Base-by-base conservation (phyloP, 2,888 invertebrate genomes). In the Campoletis raptor region DNA sequence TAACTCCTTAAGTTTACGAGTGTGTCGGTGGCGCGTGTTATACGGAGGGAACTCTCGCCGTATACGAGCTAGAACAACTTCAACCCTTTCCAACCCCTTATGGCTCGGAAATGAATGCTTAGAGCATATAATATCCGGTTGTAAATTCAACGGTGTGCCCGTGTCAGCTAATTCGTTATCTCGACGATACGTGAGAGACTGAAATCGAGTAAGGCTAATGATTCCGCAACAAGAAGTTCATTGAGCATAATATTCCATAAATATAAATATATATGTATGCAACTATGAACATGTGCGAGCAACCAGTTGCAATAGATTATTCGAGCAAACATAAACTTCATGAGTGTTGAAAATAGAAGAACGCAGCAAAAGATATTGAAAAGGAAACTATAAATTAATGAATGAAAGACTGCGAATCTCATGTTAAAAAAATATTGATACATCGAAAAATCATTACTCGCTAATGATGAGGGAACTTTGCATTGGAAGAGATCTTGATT, bases 1-100 rank as follows among this genome's bases (percentile, higher is more conserved):
- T 84, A 86, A 84, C 84, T 84, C 78, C 84, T 84, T 70, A 79
- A 84, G 78, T 86, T 86, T 86, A 86, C 86, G 86, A 86, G 81
- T 79, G 79, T 79, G 81, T 81, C 64, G 86, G 69, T 81, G 37
- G 86, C 69, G 81, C 84, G 84, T 79, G 81, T 81, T 86, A 81
- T 64, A 82, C 61, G 78, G 64, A 70, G 45, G 18, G 67, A 76
- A 69, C 81, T 81, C 81, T 67, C 66, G 42, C 76, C 81, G 78
- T 73, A 79, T 84, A 79, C 54, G 78, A 54, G 86, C 78, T 21
- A 69, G 73, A 61, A 67, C 67, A 74, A 69, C 74, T 69, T 76
- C 36, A 66, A 45, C 81, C 81, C 76, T 57, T 52, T 69, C 21
- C 54, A 45, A 36, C 42, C 72, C 57, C 81, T 52, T 40, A 73